Evolutionary conservation across 2,888 invertebrate species (phyloP).

Genomic region (Cerastis rubricosa): DNA sequence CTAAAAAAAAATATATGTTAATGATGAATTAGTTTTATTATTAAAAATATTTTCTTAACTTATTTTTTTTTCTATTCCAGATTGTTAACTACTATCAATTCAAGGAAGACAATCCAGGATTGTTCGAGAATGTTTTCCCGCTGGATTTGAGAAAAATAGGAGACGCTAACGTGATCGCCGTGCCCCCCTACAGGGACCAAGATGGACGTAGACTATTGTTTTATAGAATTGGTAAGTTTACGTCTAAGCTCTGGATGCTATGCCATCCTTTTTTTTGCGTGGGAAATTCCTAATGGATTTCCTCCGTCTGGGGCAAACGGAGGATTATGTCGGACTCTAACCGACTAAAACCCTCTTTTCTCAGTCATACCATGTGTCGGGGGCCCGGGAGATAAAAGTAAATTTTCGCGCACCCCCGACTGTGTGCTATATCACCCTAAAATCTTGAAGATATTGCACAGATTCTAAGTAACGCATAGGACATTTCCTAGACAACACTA

Average conservation of each 20-base stretch:
- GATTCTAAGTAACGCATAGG: background rate
- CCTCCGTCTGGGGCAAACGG: too few species aligned
- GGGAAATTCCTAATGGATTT: too few species aligned
- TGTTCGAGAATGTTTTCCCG: constrained; percentile 93
- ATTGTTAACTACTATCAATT: constrained; percentile 94
- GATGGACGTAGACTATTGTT: constrained; percentile 93
- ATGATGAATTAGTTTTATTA: too few species aligned
- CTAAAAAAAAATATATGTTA: background rate
- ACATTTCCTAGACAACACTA: background rate
- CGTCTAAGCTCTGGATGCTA: background rate
- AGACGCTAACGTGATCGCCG: constrained; percentile 92
- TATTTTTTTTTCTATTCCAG: constrained; percentile 83
- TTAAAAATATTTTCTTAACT: background rate
- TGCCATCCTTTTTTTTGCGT: too few species aligned
- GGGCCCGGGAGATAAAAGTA: too few species aligned
- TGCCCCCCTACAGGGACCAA: constrained; percentile 94
- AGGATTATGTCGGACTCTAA: too few species aligned
- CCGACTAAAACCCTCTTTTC: too few species aligned
- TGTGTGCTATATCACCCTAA: background rate
- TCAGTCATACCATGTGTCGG: too few species aligned
- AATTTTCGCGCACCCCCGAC: too few species aligned
- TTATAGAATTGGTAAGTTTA: constrained; percentile 92
- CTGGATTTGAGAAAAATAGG: constrained; percentile 92
- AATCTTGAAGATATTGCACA: background rate
- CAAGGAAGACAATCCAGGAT: constrained; percentile 93